Percentiles rank a stretch among this genome's conserved stretches.
Evolutionary conservation across 2,113 vertebrate genomes (phyloP).

Genomic region (Gasterosteus nipponicus): DNA sequence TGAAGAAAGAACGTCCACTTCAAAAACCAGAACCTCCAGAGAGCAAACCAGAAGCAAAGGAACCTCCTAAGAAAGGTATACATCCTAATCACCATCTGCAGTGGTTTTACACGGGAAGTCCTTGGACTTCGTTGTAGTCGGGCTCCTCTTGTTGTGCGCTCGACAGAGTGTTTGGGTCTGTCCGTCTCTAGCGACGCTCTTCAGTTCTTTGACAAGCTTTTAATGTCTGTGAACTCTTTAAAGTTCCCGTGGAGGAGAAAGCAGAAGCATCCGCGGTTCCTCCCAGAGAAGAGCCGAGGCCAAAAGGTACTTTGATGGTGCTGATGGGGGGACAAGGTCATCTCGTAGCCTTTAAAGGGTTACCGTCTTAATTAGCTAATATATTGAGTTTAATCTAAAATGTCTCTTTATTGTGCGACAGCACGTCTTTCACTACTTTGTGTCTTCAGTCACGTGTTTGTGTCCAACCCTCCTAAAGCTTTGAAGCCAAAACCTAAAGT

Average conservation of each 20-base stretch:
- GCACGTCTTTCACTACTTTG: slow-evolving; percentile 48
- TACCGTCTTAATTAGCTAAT: background rate
- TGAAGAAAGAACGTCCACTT: background rate
- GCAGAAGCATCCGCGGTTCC: slow-evolving; percentile 68
- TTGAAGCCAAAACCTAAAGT: slow-evolving; percentile 54
- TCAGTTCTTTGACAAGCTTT: slow-evolving; percentile 1
- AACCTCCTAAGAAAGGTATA: slow-evolving; percentile 68
- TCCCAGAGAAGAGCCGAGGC: slow-evolving; percentile 49
- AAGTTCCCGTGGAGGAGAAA: slow-evolving; percentile 87
- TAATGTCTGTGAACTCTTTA: slow-evolving; percentile 75
- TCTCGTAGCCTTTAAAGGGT: background rate
- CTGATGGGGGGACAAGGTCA: background rate
- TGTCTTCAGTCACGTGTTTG: slow-evolving; percentile 63
- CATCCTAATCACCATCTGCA: background rate
- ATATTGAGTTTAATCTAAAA: background rate
- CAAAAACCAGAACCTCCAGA: background rate
- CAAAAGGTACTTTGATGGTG: slow-evolving; percentile 70
- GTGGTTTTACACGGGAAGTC: slow-evolving; percentile 3
- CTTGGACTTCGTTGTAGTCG: background rate
- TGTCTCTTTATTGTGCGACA: slow-evolving; percentile 32
- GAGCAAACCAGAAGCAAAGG: background rate
- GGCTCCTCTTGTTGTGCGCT: slow-evolving; percentile 55
- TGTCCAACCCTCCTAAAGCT: slow-evolving; percentile 75
- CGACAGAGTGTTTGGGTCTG: slow-evolving; percentile 62
- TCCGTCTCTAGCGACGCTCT: slow-evolving; percentile 29